phyloP scores from a whole-genome alignment of 2,888 invertebrate species.

The Gandaritis pyraliata region DNA sequence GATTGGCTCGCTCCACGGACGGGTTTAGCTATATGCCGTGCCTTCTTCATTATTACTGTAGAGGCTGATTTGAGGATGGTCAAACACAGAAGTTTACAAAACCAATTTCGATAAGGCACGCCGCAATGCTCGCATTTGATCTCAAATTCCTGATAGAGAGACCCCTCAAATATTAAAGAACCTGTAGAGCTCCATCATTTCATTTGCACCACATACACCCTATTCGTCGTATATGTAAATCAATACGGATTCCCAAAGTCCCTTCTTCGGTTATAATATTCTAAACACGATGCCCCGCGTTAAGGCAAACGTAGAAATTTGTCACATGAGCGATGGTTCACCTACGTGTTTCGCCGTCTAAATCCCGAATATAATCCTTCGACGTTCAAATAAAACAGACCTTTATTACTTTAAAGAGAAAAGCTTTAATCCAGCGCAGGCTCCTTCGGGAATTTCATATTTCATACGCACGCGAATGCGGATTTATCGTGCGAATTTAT shows the following conservation, averaged over 20 bases:
- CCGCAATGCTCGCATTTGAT: neutral
- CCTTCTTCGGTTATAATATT: constrained; percentile 76
- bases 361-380: constrained; percentile 82
- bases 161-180: constrained; percentile 19
- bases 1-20: constrained; percentile 19
- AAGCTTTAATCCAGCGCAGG: constrained; percentile 77
- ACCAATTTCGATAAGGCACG: neutral
- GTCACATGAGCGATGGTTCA: constrained; percentile 85
- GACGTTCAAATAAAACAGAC: constrained; percentile 80
- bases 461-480: constrained; percentile 66
- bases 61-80: neutral
- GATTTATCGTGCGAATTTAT: constrained; percentile 77
- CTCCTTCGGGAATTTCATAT: constrained; percentile 71
- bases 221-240: constrained; percentile 72
- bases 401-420: constrained; percentile 83
- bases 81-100: too few relatives aligned
- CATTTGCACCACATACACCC: constrained; percentile 50
- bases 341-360: constrained; percentile 81
- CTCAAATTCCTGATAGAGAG: constrained; percentile 3
- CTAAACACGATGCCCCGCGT: constrained; percentile 81
- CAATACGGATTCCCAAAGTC: constrained; percentile 70
- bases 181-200: constrained; percentile 40
- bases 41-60: constrained; percentile 28
- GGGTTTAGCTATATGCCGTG: constrained; percentile 13
- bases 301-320: constrained; percentile 84